phyloP scores from a whole-genome alignment of 2,888 invertebrate species.

The Drosophila affinis region DNA sequence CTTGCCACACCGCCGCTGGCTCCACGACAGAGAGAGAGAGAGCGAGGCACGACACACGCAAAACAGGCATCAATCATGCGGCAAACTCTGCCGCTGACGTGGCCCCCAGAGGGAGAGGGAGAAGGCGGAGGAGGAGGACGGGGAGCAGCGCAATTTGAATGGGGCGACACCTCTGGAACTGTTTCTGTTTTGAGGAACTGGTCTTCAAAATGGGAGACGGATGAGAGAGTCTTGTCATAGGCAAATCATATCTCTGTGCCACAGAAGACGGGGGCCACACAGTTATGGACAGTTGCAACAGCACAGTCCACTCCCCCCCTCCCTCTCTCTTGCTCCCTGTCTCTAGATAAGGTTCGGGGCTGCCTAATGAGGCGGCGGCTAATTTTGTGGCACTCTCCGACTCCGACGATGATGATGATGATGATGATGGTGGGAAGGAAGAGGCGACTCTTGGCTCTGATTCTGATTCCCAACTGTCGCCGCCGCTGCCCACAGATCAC shows the following conservation, averaged over 20 bases:
- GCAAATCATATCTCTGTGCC: conserved; percentile 65
- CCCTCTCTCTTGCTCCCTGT: conserved; percentile 1
- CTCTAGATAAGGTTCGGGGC: conserved; percentile 39
- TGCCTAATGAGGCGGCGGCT: conserved; percentile 68
- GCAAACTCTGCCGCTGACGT: conserved; percentile 60
- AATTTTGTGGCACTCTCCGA: conserved; percentile 60
- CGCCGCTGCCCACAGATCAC: conserved; percentile 43
- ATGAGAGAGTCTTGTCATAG: conserved; percentile 58
- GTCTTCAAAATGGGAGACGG: conserved; percentile 16
- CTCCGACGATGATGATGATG: conserved; percentile 29
- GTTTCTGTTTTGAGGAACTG: conserved; percentile 38
- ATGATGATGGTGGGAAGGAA: conserved; percentile 23
- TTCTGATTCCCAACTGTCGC: conserved; percentile 44
- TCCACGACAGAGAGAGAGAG: conserved; percentile 31
- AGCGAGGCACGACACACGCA: conserved; percentile 60
- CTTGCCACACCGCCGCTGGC: conserved; percentile 62
- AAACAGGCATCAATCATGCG: conserved; percentile 79
- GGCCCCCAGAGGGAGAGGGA: background rate
- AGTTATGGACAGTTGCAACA: conserved; percentile 2
- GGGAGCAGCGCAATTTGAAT: conserved; percentile 55
- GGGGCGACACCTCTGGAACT: conserved; percentile 72
- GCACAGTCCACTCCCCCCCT: conserved; percentile 2
- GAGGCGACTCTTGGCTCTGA: conserved; percentile 31
- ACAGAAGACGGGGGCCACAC: background rate
- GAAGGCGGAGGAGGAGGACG: conserved; percentile 14